Conservation (phyloP, 2,113 vertebrate genomes). For the Lichenostomus cassidix region DNA sequence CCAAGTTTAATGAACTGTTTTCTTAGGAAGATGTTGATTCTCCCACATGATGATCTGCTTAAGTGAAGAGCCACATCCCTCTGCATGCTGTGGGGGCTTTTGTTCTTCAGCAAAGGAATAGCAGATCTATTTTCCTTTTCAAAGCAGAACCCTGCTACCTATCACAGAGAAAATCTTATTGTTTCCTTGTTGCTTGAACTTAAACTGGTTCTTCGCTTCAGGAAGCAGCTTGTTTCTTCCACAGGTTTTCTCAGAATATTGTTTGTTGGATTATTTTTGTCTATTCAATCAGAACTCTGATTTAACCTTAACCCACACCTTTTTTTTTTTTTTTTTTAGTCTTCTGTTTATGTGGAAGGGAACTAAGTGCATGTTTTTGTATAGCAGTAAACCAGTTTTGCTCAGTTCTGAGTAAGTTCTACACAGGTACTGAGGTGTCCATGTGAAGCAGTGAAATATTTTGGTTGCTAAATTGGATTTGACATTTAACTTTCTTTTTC, state of each 20-base stretch:
- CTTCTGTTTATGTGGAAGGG: neutral
- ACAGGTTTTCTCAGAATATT: neutral
- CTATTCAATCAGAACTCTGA: neutral
- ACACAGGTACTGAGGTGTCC: neutral
- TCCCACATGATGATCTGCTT: neutral
- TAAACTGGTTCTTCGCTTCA: neutral
- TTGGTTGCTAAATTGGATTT: neutral
- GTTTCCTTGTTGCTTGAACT: neutral
- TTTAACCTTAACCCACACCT: neutral
- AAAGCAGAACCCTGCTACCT: neutral
- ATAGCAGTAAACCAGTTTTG: neutral
- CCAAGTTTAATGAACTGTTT: neutral
- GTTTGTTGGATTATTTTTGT: neutral
- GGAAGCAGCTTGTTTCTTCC: neutral
- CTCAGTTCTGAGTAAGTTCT: neutral
- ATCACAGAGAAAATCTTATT: neutral
- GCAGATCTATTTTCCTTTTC: neutral
- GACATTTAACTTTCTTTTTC: neutral
- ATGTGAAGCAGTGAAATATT: neutral
- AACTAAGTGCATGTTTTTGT: neutral
- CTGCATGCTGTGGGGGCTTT: rapidly evolving
- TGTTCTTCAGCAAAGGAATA: neutral
- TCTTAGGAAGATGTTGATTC: neutral
- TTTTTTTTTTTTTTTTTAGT: neutral
- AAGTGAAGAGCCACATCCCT: neutral